These are phyloP conservation scores for Volucella zonaria DNA, from an alignment of 2,888 invertebrate genomes.

Conservation along the genomic window DNA sequence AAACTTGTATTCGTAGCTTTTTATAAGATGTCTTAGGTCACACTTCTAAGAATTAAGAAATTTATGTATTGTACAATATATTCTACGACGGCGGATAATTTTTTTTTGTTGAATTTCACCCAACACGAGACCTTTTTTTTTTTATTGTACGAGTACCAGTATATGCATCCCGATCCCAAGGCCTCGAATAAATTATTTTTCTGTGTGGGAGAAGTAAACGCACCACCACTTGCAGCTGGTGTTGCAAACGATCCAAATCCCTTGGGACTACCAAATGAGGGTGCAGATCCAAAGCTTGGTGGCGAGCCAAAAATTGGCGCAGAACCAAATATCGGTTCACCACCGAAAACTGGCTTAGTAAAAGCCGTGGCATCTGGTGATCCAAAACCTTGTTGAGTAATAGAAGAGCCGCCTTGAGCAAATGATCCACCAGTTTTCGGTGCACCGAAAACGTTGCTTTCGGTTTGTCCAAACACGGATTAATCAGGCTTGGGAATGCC, in stretches of 20 bases:
- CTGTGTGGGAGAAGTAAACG: conserved; percentile 76
- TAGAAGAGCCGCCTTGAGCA: conserved; percentile 78
- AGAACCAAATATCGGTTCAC: conserved; percentile 76
- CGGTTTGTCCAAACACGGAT: conserved; percentile 76
- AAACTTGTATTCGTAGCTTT: too few relatives aligned
- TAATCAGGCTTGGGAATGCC: conserved; percentile 80
- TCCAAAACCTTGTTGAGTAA: conserved; percentile 80
- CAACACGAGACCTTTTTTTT: too few relatives aligned
- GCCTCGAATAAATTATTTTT: conserved; percentile 81
- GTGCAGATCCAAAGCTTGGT: conserved; percentile 80
- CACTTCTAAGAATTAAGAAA: too few relatives aligned
- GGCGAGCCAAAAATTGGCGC: conserved; percentile 80
- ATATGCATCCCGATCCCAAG: conserved; percentile 80
- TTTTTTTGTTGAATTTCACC: too few relatives aligned
- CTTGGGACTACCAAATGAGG: conserved; percentile 81
- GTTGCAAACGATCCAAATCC: conserved; percentile 79
- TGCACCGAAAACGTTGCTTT: conserved; percentile 36
- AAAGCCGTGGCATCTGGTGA: conserved; percentile 77
- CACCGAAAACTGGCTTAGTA: conserved; percentile 76
- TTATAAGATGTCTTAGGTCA: too few relatives aligned
- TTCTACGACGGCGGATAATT: too few relatives aligned
- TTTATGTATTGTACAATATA: too few relatives aligned
- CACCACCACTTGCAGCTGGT: conserved; percentile 73
- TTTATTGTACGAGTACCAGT: too few relatives aligned
- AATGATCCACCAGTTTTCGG: conserved; percentile 73